Evolutionary conservation across 2,113 vertebrate species (phyloP).

Genomic region (Cavia porcellus): DNA sequence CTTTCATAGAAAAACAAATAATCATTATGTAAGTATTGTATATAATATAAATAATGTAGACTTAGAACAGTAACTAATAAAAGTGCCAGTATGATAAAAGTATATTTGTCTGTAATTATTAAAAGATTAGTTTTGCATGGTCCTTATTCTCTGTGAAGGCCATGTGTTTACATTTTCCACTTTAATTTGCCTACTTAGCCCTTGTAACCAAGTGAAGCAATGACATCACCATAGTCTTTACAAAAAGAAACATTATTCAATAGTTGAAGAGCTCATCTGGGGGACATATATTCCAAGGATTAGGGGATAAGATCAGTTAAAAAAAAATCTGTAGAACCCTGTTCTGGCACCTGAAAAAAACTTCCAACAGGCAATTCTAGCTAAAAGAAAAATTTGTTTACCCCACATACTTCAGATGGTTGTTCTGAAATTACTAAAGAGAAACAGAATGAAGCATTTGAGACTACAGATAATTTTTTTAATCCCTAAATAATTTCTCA

Average conservation of each 20-base stretch:
- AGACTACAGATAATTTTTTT: not conserved
- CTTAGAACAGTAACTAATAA: not conserved
- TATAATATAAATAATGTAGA: not conserved
- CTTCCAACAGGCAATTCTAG: not conserved
- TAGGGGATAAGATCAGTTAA: not conserved
- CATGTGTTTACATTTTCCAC: slow-evolving; percentile 18
- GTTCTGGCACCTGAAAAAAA: not conserved
- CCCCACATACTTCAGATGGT: not conserved
- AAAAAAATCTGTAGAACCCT: not conserved
- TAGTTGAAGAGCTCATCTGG: not conserved
- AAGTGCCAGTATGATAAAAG: slow-evolving; percentile 39
- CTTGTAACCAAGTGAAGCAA: not conserved
- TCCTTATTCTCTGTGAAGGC: slow-evolving; percentile 13
- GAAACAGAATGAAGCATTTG: not conserved
- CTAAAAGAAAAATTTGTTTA: not conserved
- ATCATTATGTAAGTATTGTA: slow-evolving; percentile 22
- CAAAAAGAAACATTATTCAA: not conserved
- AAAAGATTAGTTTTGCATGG: slow-evolving; percentile 30
- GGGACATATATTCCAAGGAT: not conserved
- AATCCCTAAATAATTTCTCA: not conserved
- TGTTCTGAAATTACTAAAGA: not conserved
- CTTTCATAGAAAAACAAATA: not conserved
- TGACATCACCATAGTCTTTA: not conserved
- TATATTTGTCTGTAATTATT: not conserved
- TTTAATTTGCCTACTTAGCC: not conserved